These are phyloP conservation scores for Reticulitermes speratus DNA, from an alignment of 1,140 invertebrate genomes.

Conservation along the genomic window DNA sequence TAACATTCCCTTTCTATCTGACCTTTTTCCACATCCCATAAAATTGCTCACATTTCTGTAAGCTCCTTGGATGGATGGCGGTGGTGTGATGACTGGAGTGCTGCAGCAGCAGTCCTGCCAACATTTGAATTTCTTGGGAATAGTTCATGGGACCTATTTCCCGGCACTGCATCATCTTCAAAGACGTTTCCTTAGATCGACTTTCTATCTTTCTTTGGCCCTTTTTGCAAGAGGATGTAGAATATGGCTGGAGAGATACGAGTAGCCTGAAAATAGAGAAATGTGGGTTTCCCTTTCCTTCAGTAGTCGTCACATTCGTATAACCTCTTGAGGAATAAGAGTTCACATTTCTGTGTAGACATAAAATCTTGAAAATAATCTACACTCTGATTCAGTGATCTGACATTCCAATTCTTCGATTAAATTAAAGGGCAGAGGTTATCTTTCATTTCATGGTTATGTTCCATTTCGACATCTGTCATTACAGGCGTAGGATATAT, in stretches of 20 bases:
- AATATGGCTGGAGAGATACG: neutral
- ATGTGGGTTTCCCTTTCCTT: neutral
- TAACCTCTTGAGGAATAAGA: neutral
- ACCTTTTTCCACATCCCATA: slow-evolving; percentile 6
- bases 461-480: no score
- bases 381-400: no score
- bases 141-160: neutral
- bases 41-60: slow-evolving; percentile 17
- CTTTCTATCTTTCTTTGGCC: slow-evolving; percentile 12
- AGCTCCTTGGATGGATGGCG: neutral
- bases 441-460: no score
- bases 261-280: neutral
- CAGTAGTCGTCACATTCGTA: neutral
- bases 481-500: no score
- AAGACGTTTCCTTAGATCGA: slow-evolving; percentile 2
- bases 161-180: neutral
- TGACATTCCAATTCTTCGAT: no score
- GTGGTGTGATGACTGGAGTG: neutral
- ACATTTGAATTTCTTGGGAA: slow-evolving; percentile 16
- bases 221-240: neutral
- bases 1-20: neutral
- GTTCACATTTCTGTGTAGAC: neutral
- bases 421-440: no score
- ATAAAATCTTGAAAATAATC: no score
- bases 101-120: neutral